These are phyloP conservation scores for Drosophila albomicans DNA, from an alignment of 1,140 invertebrate genomes.

Conservation along the genomic window DNA sequence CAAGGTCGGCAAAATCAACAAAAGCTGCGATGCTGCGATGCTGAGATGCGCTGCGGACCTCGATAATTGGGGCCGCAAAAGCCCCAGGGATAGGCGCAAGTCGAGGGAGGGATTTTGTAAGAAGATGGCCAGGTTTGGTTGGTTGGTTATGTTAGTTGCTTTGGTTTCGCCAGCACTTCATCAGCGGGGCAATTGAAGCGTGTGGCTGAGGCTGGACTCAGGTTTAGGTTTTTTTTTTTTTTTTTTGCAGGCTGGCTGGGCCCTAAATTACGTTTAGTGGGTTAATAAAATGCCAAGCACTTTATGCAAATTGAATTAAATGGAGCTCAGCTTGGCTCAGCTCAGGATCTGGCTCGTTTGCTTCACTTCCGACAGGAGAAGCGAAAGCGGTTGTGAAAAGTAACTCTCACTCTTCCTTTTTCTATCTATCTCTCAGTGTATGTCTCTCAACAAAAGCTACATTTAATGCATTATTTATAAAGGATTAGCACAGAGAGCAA, in stretches of 20 bases:
- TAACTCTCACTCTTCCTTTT: constrained; percentile 4
- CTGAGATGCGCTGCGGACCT: constrained; percentile 55
- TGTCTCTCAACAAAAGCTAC: constrained; percentile 31
- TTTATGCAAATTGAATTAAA: constrained; percentile 80
- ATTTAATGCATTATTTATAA: constrained; percentile 81
- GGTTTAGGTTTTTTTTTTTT: constrained; percentile 10
- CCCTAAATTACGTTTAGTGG: constrained; percentile 78
- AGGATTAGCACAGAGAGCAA: constrained; percentile 63
- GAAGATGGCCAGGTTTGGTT: constrained; percentile 10
- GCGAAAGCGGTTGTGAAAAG: constrained; percentile 46
- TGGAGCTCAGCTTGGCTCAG: constrained; percentile 47
- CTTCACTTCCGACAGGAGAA: constrained; percentile 41
- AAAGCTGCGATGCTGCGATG: constrained; percentile 51
- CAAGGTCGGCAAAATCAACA: constrained; percentile 74
- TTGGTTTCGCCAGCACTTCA: constrained; percentile 49
- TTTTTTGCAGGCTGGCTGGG: constrained; percentile 11
- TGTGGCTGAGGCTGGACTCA: constrained; percentile 40
- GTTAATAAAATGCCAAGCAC: constrained; percentile 77
- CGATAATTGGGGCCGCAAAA: constrained; percentile 67
- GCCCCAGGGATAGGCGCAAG: constrained; percentile 56
- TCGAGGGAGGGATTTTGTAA: constrained; percentile 13
- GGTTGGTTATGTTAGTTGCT: neutral
- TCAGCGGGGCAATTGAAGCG: constrained; percentile 70
- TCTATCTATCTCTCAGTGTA: neutral
- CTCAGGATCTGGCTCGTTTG: constrained; percentile 50